Conservation (phyloP, 2,113 vertebrate species). For the Rousettus leschenaultii region DNA sequence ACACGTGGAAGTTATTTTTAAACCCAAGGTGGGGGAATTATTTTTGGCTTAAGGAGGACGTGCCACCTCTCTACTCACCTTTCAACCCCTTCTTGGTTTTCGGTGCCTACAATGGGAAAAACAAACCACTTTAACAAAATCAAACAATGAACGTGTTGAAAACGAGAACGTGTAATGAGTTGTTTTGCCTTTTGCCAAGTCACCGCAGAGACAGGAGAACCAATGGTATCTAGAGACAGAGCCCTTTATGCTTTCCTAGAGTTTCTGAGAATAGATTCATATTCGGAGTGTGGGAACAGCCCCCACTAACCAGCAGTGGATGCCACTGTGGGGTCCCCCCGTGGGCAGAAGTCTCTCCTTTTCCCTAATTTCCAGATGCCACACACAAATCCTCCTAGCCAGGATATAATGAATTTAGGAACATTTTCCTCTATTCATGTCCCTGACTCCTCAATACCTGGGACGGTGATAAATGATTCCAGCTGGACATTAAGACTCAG, state of each 20-base stretch:
- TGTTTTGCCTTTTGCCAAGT: not conserved
- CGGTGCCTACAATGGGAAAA: conserved; percentile 76
- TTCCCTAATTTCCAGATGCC: not conserved
- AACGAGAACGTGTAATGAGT: not conserved
- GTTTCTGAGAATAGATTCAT: not conserved
- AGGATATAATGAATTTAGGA: not conserved
- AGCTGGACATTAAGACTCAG: not conserved
- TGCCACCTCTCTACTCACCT: conserved; percentile 76
- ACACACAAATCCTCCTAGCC: not conserved
- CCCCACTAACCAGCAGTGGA: not conserved
- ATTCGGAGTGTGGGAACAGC: not conserved
- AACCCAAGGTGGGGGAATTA: not conserved
- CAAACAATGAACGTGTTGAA: not conserved
- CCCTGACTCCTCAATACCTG: not conserved
- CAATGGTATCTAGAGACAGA: not conserved
- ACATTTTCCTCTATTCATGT: not conserved
- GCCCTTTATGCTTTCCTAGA: not conserved
- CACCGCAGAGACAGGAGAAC: not conserved
- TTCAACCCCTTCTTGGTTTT: conserved; percentile 79
- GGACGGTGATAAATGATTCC: not conserved
- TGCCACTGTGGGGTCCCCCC: not conserved
- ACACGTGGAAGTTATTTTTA: not conserved
- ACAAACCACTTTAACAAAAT: conserved; percentile 45
- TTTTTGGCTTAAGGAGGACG: not conserved
- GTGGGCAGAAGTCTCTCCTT: not conserved